phyloP scores from a whole-genome alignment of 2,113 vertebrate genomes.

The Heloderma charlesbogerti region DNA sequence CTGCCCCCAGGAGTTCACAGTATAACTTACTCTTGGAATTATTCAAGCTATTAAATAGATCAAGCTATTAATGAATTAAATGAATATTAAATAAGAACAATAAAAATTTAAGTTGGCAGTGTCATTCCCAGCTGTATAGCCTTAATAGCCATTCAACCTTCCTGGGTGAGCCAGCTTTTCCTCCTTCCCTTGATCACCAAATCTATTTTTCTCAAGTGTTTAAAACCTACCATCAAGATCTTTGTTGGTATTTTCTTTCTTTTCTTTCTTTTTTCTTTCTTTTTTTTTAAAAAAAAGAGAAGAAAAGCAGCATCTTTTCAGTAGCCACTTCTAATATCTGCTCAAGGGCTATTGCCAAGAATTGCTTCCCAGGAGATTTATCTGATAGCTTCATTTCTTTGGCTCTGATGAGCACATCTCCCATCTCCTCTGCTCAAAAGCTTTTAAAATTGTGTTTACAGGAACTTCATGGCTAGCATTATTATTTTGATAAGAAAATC shows the following conservation, averaged over 20 bases:
- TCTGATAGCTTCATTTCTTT: constrained; percentile 53
- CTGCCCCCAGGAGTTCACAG: neutral
- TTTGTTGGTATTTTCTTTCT: constrained; percentile 15
- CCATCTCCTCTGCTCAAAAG: constrained; percentile 54
- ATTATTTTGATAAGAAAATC: constrained; percentile 69
- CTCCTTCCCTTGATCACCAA: neutral
- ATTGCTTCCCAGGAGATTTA: constrained; percentile 48
- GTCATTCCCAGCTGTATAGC: neutral
- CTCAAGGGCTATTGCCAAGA: constrained; percentile 51
- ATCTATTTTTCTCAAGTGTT: constrained; percentile 14
- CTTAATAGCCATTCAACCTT: neutral
- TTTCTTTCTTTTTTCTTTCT: too few relatives aligned
- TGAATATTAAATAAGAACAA: neutral
- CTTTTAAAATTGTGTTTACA: constrained; percentile 67
- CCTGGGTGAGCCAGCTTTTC: neutral
- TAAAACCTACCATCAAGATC: constrained; percentile 18
- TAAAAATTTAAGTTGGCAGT: neutral
- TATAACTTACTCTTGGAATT: neutral
- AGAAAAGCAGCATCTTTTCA: constrained; percentile 22
- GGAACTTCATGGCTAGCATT: constrained; percentile 63
- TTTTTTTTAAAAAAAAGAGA: neutral
- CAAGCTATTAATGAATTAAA: neutral
- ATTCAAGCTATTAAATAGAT: neutral
- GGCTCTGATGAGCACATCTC: constrained; percentile 51
- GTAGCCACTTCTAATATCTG: constrained; percentile 51